Percentiles rank a stretch among this genome's conserved stretches.
These are phyloP conservation scores for Pteromalus puparum DNA, from an alignment of 1,140 invertebrate genomes.

Conservation along the genomic window DNA sequence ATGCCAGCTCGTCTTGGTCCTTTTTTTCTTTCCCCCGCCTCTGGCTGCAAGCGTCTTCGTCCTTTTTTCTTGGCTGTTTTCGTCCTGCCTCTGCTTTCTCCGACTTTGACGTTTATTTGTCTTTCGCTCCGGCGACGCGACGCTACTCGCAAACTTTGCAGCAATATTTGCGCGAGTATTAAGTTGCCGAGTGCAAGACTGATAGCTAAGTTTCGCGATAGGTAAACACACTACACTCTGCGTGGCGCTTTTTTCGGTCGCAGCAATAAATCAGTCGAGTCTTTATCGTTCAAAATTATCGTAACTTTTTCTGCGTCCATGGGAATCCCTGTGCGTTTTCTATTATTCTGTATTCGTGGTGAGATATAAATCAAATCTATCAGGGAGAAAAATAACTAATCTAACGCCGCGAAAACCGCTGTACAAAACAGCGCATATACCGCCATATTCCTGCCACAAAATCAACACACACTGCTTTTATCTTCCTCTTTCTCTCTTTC, in stretches of 20 bases:
- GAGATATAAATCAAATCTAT: neutral
- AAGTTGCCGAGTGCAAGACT: neutral
- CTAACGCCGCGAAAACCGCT: neutral
- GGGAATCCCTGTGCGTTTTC: neutral
- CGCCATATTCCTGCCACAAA: conserved; percentile 31
- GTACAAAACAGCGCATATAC: neutral
- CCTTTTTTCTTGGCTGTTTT: conserved; percentile 6
- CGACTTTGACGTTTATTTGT: conserved; percentile 47
- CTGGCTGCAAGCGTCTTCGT: neutral
- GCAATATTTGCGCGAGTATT: neutral
- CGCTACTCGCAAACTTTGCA: conserved; percentile 12
- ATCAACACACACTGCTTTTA: conserved; percentile 21
- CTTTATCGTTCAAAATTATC: neutral
- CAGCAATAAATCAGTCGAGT: neutral
- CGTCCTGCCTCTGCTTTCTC: conserved; percentile 16
- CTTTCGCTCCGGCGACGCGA: conserved; percentile 15
- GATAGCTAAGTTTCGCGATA: neutral
- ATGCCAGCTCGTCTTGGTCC: neutral
- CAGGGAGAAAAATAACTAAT: neutral
- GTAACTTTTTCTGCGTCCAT: neutral
- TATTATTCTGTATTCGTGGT: neutral
- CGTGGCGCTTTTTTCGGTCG: neutral
- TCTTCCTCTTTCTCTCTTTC: conserved; percentile 14
- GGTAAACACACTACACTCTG: neutral
- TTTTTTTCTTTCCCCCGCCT: neutral